Evolutionary conservation across 1,140 invertebrate species (phyloP), one percentile per base, ranked within the genome.

Genomic region (Mactra quadrangularis): DNA sequence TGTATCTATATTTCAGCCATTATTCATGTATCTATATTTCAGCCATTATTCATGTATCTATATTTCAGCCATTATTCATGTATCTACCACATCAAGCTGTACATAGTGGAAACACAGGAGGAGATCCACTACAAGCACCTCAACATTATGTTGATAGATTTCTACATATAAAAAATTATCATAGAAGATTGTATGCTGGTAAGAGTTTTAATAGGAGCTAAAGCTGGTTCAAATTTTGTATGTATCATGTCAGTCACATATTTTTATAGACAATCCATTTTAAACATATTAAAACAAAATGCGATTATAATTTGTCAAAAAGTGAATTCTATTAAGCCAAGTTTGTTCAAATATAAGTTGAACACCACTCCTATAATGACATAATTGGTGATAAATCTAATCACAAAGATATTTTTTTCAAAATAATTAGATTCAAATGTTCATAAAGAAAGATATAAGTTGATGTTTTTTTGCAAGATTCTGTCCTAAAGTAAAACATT

Each of bases 131-230:
- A 6, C 96, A 97, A 59, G 97, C 95, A 0, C 96, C 96, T 0
- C 95, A 96, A 86, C 93, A 95, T 27, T 93, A 95, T 29, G 94
- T 97, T 0, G 93, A 95, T 19, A 95, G 95, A 88, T 96, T 97
- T 89, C 87, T 89, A 0, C 89, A 96, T 72, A 97, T 98, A 59
- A 79, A 94, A 0, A 94, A 97, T 88, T 94, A 94, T 81, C 95
- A 95, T 47, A 92, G 97, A 59, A 93, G 95, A 85, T 95, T 95
- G 86, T 98, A 96, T 94, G 97, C 97, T 68, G 89, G 90, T 90
- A 45, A 9, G 45, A 11, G 45, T 11, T 9, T 19, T 11, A 11
- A 11, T 47, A 9, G 9, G 9, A 19, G 9, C 45, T 19, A 47
- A n/a, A n/a, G n/a, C n/a, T n/a, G n/a, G 9, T 19, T 47, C 9